phyloP scores from a whole-genome alignment of 2,888 invertebrate species.

The Charanyca ferruginea region DNA sequence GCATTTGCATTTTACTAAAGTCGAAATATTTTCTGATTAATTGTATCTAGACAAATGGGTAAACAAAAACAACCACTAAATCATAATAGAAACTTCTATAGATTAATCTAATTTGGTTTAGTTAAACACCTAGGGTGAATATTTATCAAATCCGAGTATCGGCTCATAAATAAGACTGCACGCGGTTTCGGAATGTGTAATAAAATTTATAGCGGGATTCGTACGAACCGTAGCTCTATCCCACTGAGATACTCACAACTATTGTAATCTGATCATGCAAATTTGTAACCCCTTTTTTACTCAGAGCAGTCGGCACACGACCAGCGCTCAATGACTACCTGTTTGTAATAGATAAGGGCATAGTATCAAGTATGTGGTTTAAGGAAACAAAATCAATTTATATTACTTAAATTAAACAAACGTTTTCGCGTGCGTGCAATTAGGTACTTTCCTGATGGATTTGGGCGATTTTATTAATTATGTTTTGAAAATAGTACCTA shows the following conservation, averaged over 20 bases:
- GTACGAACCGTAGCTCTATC: conserved; percentile 81
- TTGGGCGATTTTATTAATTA: too few species aligned
- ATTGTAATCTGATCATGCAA: conserved; percentile 76
- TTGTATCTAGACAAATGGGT: conserved; percentile 24
- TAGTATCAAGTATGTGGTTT: conserved; percentile 13
- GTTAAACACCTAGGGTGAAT: conserved; percentile 75
- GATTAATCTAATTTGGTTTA: conserved; percentile 73
- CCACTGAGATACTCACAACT: conserved; percentile 71
- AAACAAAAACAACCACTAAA: conserved; percentile 50
- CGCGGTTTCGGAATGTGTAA: conserved; percentile 79
- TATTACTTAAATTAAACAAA: too few species aligned
- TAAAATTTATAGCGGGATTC: conserved; percentile 84
- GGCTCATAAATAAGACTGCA: conserved; percentile 83
- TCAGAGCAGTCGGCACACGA: conserved; percentile 38
- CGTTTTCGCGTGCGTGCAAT: too few species aligned
- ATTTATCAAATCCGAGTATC: conserved; percentile 76
- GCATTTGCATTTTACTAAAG: too few species aligned
- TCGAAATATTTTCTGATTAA: conserved; percentile 3
- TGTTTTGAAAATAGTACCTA: too few species aligned
- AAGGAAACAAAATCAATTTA: too few species aligned
- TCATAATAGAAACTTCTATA: conserved; percentile 58
- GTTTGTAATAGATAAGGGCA: conserved; percentile 6
- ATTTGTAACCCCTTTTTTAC: conserved; percentile 64
- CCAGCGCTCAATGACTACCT: conserved; percentile 6
- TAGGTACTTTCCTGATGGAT: too few species aligned